Evolutionary conservation across 2,113 vertebrate species (phyloP), one percentile per base, ranked within the genome.

Genomic region (Zootoca vivipara): DNA sequence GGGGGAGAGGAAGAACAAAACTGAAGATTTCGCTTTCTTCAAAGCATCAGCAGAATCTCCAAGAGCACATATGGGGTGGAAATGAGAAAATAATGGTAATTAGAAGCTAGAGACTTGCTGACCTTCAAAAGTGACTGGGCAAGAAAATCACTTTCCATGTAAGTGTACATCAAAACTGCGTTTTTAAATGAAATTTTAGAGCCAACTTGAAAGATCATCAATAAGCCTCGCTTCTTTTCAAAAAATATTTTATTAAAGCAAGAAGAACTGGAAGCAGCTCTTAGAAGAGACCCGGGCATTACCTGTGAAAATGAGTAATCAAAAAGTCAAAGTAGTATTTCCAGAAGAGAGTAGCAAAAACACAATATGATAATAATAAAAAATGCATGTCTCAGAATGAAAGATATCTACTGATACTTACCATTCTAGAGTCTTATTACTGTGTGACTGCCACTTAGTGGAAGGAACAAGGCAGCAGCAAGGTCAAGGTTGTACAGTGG

Each of bases 31-130:
- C 42, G 67, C 62, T 77, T 67, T 83, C 40, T 65, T 65, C 42
- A 82, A 92, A 90, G 13, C 24, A 87, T 85, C 72, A 91, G 75
- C 85, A 93, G 92, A 93, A 92, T 81, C 80, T 15, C 35, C 91
- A 77, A 58, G 38, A 90, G 3, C 12, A 35, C 42, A 73, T 12
- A n/a, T 83, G 70, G 2, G 5, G 79, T 87, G 87, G 28, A 87
- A 91, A 56, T 78, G 6, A 30, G 82, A 88, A 87, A 52, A 20
- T 64, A 80, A 89, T 86, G 69, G 69, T 94, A 94, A 96, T 97
- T 96, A 95, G 52, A 93, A 94, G 46, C 77, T 35, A 8, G 79
- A 93, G 92, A 94, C 94, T 94, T 94, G 95, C 90, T 94, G 92
- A 92, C 81, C 91, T 91, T 81, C 88, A 91, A 92, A 94, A 88